These are phyloP conservation scores for Zeus faber DNA, from an alignment of 2,113 vertebrate genomes.

Conservation along the genomic window DNA sequence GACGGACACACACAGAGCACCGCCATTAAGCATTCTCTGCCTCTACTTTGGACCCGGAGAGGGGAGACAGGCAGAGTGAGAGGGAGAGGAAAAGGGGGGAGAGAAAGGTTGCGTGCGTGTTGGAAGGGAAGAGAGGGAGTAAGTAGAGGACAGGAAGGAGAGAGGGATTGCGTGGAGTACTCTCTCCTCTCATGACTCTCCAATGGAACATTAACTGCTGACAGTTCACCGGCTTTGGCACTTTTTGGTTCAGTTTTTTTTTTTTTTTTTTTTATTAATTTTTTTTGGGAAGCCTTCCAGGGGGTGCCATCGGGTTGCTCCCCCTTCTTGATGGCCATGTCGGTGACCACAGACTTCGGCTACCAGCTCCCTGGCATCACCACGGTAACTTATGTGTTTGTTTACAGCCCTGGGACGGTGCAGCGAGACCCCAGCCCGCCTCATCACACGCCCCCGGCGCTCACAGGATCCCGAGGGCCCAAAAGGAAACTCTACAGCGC, in stretches of 20 bases:
- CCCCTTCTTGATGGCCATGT: conserved; percentile 66
- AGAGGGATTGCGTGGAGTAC: conserved; percentile 43
- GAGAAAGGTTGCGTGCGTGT: conserved; percentile 45
- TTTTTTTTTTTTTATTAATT: conserved; percentile 39
- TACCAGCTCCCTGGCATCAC: conserved; percentile 86
- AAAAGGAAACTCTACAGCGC: conserved; percentile 96
- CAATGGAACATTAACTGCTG: conserved; percentile 54
- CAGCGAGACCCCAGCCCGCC: conserved; percentile 79
- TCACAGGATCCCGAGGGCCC: conserved; percentile 82
- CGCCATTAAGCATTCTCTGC: conserved; percentile 19
- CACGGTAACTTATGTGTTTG: conserved; percentile 95
- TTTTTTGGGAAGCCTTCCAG: conserved; percentile 45
- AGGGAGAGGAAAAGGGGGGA: too few species aligned
- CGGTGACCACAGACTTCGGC: conserved; percentile 78
- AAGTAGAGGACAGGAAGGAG: conserved; percentile 36
- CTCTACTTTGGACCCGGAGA: conserved; percentile 55
- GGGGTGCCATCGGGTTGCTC: conserved; percentile 57
- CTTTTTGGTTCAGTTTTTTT: conserved; percentile 6
- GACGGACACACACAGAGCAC: conserved; percentile 34
- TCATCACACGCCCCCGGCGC: conserved; percentile 73
- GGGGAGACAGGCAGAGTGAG: conserved; percentile 39
- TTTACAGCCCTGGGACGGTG: conserved; percentile 89
- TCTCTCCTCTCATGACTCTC: conserved; percentile 53
- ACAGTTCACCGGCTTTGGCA: conserved; percentile 44
- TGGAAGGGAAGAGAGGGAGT: conserved; percentile 41